phyloP scores from a whole-genome alignment of 1,140 invertebrate species.

The Halyomorpha halys region DNA sequence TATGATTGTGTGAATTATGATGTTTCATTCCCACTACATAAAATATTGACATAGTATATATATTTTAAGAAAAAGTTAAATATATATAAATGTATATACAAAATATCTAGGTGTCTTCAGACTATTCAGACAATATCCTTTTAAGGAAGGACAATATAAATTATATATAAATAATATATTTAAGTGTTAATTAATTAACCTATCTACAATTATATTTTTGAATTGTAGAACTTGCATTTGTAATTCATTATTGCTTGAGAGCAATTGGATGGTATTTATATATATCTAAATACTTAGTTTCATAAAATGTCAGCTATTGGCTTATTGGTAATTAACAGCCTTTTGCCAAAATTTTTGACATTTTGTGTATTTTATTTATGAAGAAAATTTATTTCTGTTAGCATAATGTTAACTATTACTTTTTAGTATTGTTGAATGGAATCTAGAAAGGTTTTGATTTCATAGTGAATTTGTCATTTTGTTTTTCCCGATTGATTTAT shows the following conservation, averaged over 20 bases:
- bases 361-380: too few relatives aligned
- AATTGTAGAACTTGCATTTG: slow-evolving; percentile 18
- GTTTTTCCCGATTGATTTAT: too few relatives aligned
- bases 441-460: too few relatives aligned
- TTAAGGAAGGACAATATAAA: slow-evolving; percentile 23
- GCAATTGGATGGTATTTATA: background rate
- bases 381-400: too few relatives aligned
- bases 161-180: slow-evolving; percentile 20
- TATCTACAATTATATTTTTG: slow-evolving; percentile 19
- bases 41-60: slow-evolving; percentile 16
- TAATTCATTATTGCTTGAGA: background rate
- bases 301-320: too few relatives aligned
- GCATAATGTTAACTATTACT: too few relatives aligned
- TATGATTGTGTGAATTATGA: slow-evolving; percentile 19
- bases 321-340: too few relatives aligned
- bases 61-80: slow-evolving; percentile 1
- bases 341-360: too few relatives aligned
- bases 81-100: background rate
- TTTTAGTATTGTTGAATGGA: too few relatives aligned
- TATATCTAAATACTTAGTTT: too few relatives aligned
- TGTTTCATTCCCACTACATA: slow-evolving; percentile 15
- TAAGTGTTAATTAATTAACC: slow-evolving; percentile 16
- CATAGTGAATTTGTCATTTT: too few relatives aligned
- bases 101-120: slow-evolving; percentile 20
- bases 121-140: slow-evolving; percentile 24